phyloP scores from a whole-genome alignment of 2,888 invertebrate species.

The Gymnocheta viridis region DNA sequence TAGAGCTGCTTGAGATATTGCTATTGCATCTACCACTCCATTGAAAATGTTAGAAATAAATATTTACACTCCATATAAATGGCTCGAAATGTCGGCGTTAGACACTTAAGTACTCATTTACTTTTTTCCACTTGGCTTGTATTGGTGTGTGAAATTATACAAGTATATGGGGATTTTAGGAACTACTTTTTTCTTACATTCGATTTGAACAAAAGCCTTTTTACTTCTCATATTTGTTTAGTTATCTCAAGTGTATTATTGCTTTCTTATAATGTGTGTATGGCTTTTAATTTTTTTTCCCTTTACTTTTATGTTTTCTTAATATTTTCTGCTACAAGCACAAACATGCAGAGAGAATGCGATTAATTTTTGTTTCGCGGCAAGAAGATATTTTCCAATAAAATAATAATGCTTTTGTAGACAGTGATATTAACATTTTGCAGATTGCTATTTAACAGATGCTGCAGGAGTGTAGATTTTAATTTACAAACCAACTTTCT shows the following conservation, averaged over 20 bases:
- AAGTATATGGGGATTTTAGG: neutral
- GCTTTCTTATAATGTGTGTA: slow-evolving; percentile 16
- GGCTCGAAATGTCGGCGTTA: slow-evolving; percentile 41
- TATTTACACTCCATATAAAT: slow-evolving; percentile 37
- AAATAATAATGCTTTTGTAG: neutral
- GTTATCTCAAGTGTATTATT: slow-evolving; percentile 40
- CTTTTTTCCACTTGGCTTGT: slow-evolving; percentile 28
- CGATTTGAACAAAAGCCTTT: slow-evolving; percentile 12
- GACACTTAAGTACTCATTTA: slow-evolving; percentile 20
- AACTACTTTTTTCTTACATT: neutral
- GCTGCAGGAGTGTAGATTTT: neutral
- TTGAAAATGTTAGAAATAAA: slow-evolving; percentile 37
- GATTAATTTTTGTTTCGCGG: neutral
- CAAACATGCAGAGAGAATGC: neutral
- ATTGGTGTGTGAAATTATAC: neutral
- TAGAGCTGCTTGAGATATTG: slow-evolving; percentile 13
- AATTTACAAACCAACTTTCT: too few relatives aligned
- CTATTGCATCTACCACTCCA: slow-evolving; percentile 11
- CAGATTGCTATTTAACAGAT: neutral
- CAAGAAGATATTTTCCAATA: neutral
- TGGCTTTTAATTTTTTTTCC: neutral
- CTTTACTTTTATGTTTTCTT: neutral
- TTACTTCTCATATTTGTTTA: neutral
- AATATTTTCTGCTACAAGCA: neutral
- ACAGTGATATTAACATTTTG: neutral